Base-by-base conservation (phyloP, 2,113 vertebrate species). In the Thalassarche chlororhynchos region DNA sequence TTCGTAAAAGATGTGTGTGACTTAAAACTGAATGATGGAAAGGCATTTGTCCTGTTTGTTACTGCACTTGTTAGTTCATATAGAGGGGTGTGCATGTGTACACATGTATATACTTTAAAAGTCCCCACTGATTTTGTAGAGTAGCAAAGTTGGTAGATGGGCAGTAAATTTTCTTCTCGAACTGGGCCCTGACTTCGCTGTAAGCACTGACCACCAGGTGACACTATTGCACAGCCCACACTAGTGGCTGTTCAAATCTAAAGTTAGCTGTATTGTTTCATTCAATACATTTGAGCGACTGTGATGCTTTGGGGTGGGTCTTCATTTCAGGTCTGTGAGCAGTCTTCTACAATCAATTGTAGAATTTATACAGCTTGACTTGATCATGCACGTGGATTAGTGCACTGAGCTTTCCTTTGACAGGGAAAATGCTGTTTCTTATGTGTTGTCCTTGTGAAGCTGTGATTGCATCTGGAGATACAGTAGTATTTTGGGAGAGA, bases 201-300 rank as follows among this genome's bases (percentile, higher is more conserved):
- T 58, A 24, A 31, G 34, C 55, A 40, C 19, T 17, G 74, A 52
- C 93, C 96, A 25, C 95, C 93, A 94, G 96, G 93, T 96, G 96
- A 72, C 97, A 96, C 44, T 83, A 64, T 97, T 94, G 78, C 78
- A 90, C 89, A 97, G 94, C 95, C 82, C 44, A 76, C 77, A 10
- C 31, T 6, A 17, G 34, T 28, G 82, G 72, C 40, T 21, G 9
- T 31, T 70, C 26, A 5, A 16, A 6, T 36, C 5, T 31, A 4
- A 19, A 6, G 15, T 68, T 66, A 10, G 19, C 21, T 13, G 52
- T 8, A 2, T 34, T 70, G 49, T 72, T 90, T 44, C 16, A 4
- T 72, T 72, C 23, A 32, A 26, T 29, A 10, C 38, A 2, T 19
- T 26, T 29, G 9, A 60, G 60, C 0, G 1, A 64, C 6, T 10